Base-by-base conservation (phyloP, 2,113 vertebrate species). In the Haemorhous mexicanus region DNA sequence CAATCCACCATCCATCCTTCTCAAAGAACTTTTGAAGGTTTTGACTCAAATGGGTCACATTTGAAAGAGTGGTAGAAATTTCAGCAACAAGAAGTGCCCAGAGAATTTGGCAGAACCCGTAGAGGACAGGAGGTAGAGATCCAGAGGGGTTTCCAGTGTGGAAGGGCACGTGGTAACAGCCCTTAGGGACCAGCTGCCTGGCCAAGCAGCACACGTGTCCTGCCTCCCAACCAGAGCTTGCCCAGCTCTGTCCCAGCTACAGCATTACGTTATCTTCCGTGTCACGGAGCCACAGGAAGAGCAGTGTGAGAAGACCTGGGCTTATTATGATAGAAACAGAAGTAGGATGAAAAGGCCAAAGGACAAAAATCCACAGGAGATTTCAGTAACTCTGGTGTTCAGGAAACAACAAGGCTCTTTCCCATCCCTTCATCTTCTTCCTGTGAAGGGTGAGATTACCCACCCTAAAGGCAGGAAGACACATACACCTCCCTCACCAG, bases 361-460 rank as follows among this genome's bases (percentile, higher is more conserved):
- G 94, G 91, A 94, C 86, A 93, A 90, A 92, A 95, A 96, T n/a
- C 91, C 96, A 93, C 96, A 95, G 95, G 96, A 96, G 96, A 93
- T 86, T 84, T 95, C 80, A 64, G 73, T 91, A 81, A 75, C 76
- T 95, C 73, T 91, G 73, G 35, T 84, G 94, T 72, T 93, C 96
- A 97, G 96, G 96, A 97, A 97, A 93, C 96, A 96, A 95, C 96
- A 96, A 96, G 77, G 91, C 93, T 91, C 86, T 95, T 97, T 95
- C 96, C 96, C 96, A 97, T 97, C 69, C 93, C 96, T 96, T 95
- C 95, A 93, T 96, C 93, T 95, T 96, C 93, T 96, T 96, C 95
- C 95, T 95, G 92, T 68, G 61, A 81, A 93, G 93, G 92, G 85
- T 66, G 94, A 93, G 94, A 94, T 95, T 96, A 95, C 80, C 90